Conservation (phyloP, 1,140 invertebrate species). For the Ceratina japonica region DNA sequence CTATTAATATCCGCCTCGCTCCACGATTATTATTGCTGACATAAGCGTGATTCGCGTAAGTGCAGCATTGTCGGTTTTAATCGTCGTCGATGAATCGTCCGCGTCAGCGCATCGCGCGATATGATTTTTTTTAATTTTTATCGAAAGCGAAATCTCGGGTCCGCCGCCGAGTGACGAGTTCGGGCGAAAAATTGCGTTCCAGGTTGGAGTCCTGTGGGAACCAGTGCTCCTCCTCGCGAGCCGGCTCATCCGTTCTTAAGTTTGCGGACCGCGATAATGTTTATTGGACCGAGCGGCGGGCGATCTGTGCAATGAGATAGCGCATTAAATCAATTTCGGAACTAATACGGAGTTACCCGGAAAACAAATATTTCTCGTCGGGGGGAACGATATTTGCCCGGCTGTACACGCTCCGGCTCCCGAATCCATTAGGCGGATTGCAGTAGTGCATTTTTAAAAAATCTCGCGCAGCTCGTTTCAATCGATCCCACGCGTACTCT, state of each 20-base stretch:
- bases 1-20: conserved; percentile 29
- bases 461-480: neutral
- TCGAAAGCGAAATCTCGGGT: too few species aligned
- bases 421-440: conserved; percentile 38
- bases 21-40: conserved; percentile 25
- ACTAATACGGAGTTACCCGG: neutral
- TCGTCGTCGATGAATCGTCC: neutral
- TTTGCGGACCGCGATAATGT: conserved; percentile 5
- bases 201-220: neutral
- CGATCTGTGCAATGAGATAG: neutral
- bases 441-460: conserved; percentile 19
- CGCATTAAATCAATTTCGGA: neutral
- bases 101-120: too few species aligned
- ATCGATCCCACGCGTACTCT: neutral
- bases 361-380: conserved; percentile 21
- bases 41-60: conserved; percentile 28
- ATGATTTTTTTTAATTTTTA: neutral
- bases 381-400: neutral
- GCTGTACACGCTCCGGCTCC: neutral
- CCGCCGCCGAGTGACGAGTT: neutral
- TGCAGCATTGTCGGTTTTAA: conserved; percentile 32
- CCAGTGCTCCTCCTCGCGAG: neutral
- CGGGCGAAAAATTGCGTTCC: neutral
- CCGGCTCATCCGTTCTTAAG: conserved; percentile 17
- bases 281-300: conserved; percentile 11